These are phyloP conservation scores for Centropyge bicolor DNA, from an alignment of 2,797 vertebrate species.

Conservation along the genomic window DNA sequence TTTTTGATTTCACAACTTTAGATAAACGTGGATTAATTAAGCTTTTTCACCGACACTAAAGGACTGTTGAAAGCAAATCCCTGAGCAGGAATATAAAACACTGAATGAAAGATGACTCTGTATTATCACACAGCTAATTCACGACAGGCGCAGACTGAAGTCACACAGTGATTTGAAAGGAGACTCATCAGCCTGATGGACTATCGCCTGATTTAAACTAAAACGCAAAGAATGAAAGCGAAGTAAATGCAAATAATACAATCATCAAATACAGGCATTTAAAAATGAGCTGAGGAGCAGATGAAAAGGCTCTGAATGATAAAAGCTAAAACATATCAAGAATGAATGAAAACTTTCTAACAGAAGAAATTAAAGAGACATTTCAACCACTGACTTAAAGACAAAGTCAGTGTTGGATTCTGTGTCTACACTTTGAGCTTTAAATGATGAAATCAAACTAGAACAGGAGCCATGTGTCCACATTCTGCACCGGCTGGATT, in stretches of 20 bases:
- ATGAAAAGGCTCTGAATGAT: neutral
- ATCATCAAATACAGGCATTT: neutral
- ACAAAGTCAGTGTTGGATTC: no score
- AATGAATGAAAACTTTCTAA: neutral
- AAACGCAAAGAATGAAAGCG: no score
- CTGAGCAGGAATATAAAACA: neutral
- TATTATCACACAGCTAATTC: constrained; percentile 3
- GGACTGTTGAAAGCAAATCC: neutral
- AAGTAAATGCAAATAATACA: neutral
- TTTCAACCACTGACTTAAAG: no score
- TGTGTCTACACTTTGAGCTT: no score
- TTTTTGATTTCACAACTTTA: constrained; percentile 12
- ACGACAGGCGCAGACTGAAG: neutral
- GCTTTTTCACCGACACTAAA: neutral
- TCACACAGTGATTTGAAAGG: neutral
- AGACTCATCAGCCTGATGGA: neutral
- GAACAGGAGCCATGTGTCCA: no score
- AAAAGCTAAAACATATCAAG: neutral
- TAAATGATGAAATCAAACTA: no score
- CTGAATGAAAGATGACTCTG: constrained; percentile 26
- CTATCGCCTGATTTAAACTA: neutral
- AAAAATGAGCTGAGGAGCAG: neutral
- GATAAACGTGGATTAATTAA: constrained; percentile 11
- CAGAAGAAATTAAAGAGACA: neutral
- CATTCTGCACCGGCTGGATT: no score